Percentiles rank a stretch among this genome's conserved stretches.
These are phyloP conservation scores for Clistopyga incitator DNA, from an alignment of 2,888 invertebrate genomes.

Conservation along the genomic window DNA sequence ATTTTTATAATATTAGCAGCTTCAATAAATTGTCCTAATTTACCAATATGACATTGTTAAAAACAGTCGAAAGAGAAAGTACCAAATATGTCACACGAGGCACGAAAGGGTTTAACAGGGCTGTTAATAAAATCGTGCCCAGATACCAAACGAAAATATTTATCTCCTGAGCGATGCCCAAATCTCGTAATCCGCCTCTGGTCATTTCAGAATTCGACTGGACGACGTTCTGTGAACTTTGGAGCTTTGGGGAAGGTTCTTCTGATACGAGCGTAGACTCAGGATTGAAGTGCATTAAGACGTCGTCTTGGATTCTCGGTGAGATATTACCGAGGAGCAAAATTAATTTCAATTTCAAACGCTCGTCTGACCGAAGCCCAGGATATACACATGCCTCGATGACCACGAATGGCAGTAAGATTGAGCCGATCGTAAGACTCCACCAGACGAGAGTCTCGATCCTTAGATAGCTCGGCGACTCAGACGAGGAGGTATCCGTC, in stretches of 20 bases:
- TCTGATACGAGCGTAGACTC: constrained; percentile 25
- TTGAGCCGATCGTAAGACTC: constrained; percentile 76
- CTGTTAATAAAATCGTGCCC: background rate
- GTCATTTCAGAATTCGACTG: constrained; percentile 66
- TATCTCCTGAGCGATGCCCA: background rate
- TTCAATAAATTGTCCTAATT: no score
- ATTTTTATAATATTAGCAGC: no score
- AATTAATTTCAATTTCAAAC: constrained; percentile 83
- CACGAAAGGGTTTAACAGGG: background rate
- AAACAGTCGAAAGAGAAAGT: no score
- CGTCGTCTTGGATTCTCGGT: constrained; percentile 67
- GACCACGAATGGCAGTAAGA: constrained; percentile 80
- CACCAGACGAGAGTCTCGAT: constrained; percentile 35
- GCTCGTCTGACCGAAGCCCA: constrained; percentile 68
- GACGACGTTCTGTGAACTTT: constrained; percentile 69
- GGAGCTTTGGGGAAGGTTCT: constrained; percentile 25
- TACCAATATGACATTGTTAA: no score
- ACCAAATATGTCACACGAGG: no score
- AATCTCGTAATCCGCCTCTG: constrained; percentile 22
- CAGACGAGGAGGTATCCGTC: constrained; percentile 12
- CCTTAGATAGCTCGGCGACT: constrained; percentile 24
- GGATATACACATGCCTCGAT: constrained; percentile 73
- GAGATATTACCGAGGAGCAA: constrained; percentile 69
- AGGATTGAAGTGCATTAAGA: constrained; percentile 67
- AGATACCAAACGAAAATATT: background rate